These are phyloP conservation scores for Columba livia DNA, from an alignment of 2,113 vertebrate genomes.

Conservation along the genomic window DNA sequence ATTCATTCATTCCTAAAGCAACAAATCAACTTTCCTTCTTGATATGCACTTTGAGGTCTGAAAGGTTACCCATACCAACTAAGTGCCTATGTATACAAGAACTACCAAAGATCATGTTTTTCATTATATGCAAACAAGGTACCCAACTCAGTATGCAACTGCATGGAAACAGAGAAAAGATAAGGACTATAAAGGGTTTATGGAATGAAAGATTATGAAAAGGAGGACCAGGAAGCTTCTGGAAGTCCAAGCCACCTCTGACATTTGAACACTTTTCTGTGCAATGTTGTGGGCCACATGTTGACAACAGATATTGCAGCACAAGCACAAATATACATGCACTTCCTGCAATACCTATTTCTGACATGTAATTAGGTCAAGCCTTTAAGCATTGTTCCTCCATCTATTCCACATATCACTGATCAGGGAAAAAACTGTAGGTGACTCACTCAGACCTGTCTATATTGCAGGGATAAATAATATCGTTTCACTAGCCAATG, in stretches of 20 bases:
- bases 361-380: background rate
- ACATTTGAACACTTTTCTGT: background rate
- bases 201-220: background rate
- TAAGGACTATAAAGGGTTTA: background rate
- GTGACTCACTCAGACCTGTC: background rate
- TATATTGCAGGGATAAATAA: background rate
- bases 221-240: background rate
- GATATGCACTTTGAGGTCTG: background rate
- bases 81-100: background rate
- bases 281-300: background rate
- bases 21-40: slow-evolving; percentile 24
- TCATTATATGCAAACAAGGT: background rate
- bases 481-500: background rate
- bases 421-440: background rate
- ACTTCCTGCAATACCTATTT: background rate
- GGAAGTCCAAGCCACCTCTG: background rate
- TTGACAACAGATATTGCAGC: background rate
- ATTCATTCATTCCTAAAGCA: slow-evolving; percentile 35
- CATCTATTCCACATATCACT: background rate
- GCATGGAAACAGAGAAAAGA: background rate
- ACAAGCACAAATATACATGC: background rate
- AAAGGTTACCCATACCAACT: background rate
- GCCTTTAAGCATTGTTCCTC: background rate
- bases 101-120: background rate
- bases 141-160: background rate